Evolutionary conservation across 2,888 invertebrate species (phyloP).

Genomic region (Cephus rjabovi): DNA sequence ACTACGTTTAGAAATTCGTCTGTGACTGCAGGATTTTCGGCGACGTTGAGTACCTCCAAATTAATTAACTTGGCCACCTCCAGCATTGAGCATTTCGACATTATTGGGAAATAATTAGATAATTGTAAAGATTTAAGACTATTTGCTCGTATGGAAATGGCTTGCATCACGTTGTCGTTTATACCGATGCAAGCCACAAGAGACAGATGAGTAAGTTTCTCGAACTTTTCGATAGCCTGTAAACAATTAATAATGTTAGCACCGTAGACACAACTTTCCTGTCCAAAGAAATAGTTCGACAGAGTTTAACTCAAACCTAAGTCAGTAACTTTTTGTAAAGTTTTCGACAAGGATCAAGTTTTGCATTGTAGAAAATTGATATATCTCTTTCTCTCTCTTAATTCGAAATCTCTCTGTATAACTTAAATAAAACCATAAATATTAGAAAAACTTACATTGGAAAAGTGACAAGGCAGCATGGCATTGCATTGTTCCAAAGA

Average conservation of each 20-base stretch:
- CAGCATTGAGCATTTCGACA: slow-evolving; percentile 56
- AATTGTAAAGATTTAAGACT: slow-evolving; percentile 46
- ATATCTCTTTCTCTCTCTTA: no score
- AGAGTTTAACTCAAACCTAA: background rate
- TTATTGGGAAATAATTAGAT: slow-evolving; percentile 51
- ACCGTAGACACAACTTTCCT: background rate
- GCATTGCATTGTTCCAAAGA: slow-evolving; percentile 43
- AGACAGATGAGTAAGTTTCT: slow-evolving; percentile 43
- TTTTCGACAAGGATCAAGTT: no score
- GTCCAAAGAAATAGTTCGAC: background rate
- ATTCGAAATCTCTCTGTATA: no score
- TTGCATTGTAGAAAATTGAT: background rate
- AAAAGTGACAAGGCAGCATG: slow-evolving; percentile 40
- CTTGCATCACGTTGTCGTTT: slow-evolving; percentile 38
- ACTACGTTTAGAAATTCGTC: slow-evolving; percentile 70
- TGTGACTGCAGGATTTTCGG: slow-evolving; percentile 68
- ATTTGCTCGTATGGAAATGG: slow-evolving; percentile 40
- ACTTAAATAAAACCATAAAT: background rate
- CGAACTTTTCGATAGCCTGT: slow-evolving; percentile 45
- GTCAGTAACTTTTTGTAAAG: no score
- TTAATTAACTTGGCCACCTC: slow-evolving; percentile 65
- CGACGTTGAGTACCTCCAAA: slow-evolving; percentile 67
- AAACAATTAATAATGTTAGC: background rate
- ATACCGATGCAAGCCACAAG: slow-evolving; percentile 44
- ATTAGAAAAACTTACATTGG: slow-evolving; percentile 40